A percentile compares a stretch with the other conserved stretches of the same genome.
Conservation (phyloP, 2,113 vertebrate species). For the Eudyptes chrysolophus region DNA sequence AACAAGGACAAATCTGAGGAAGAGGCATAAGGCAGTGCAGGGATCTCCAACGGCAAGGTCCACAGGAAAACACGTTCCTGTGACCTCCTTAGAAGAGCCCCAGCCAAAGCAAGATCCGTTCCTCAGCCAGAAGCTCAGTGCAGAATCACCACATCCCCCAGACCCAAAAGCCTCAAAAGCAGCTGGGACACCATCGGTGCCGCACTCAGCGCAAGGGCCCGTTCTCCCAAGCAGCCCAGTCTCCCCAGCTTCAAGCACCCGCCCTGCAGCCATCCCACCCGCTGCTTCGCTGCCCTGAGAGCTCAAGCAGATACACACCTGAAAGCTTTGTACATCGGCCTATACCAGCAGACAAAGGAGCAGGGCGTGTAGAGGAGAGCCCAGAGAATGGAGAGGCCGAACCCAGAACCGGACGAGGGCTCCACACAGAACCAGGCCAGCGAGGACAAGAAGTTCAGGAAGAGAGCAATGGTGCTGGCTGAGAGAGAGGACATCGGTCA, state of each 20-base stretch:
- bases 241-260: background rate
- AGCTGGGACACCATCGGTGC: background rate
- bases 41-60: background rate
- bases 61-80: background rate
- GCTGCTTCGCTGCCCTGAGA: no score
- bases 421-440: slow-evolving; percentile 88
- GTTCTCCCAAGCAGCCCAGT: accelerated
- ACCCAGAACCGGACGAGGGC: slow-evolving; percentile 70
- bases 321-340: slow-evolving; percentile 96
- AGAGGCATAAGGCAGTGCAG: background rate
- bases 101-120: background rate
- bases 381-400: slow-evolving; percentile 95
- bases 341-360: slow-evolving; percentile 95
- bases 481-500: background rate
- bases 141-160: background rate
- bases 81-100: no score
- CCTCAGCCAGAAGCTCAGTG: background rate
- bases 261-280: background rate
- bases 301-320: slow-evolving; percentile 71
- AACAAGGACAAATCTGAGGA: background rate
- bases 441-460: slow-evolving; percentile 88
- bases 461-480: slow-evolving; percentile 83
- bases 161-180: background rate
- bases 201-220: accelerated
- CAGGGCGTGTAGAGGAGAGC: slow-evolving; percentile 90